A percentile compares a stretch with the other conserved stretches of the same genome.
phyloP scores from a whole-genome alignment of 2,888 invertebrate genomes.

The Rhopalosiphum nymphaeae region DNA sequence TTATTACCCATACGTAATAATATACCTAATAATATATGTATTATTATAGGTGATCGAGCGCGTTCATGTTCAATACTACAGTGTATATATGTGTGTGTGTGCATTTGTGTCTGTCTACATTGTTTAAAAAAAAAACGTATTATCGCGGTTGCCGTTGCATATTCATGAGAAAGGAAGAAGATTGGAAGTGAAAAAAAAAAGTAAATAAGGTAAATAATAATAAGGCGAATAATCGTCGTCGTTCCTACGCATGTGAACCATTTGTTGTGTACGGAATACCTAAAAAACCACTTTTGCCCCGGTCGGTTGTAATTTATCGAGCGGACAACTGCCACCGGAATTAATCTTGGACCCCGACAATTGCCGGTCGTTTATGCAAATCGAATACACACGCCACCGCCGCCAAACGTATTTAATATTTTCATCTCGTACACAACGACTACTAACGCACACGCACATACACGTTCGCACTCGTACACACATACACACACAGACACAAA shows the following conservation, averaged over 20 bases:
- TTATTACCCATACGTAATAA: not conserved
- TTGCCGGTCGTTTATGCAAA: constrained; percentile 64
- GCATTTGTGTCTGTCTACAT: not conserved
- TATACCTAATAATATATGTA: not conserved
- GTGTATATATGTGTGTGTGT: not conserved
- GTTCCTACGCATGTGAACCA: constrained; percentile 45
- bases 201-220: constrained; percentile 49
- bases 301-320: constrained; percentile 64
- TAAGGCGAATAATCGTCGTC: constrained; percentile 43
- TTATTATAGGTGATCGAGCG: not conserved
- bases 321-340: constrained; percentile 65
- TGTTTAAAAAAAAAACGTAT: constrained; percentile 43
- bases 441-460: not conserved
- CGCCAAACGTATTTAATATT: constrained; percentile 60
- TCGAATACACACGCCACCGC: constrained; percentile 47
- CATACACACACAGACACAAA: not conserved
- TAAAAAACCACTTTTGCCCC: constrained; percentile 55
- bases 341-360: constrained; percentile 63
- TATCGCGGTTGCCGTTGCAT: constrained; percentile 36
- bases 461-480: not conserved
- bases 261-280: constrained; percentile 33
- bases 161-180: constrained; percentile 47
- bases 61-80: not conserved
- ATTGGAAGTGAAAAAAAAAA: constrained; percentile 27
- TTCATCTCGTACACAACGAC: constrained; percentile 50